A percentile compares a stretch with the other conserved stretches of the same genome.
phyloP scores from a whole-genome alignment of 2,113 vertebrate genomes.

The Electrona antarctica region DNA sequence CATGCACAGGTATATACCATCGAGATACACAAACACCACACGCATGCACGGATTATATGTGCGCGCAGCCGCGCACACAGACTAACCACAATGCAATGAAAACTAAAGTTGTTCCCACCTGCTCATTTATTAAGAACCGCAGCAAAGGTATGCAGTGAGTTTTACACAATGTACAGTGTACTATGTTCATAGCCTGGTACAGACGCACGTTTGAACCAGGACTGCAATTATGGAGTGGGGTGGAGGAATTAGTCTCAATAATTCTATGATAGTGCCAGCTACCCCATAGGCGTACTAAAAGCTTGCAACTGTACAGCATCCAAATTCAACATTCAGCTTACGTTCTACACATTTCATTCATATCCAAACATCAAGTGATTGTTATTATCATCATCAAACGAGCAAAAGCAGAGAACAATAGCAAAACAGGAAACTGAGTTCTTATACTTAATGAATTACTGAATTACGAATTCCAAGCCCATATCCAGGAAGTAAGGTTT shows the following conservation, averaged over 20 bases:
- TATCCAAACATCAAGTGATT: no score
- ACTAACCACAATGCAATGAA: neutral
- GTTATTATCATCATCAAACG: no score
- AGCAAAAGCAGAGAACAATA: no score
- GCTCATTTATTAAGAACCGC: slow-evolving; percentile 58
- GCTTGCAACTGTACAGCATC: neutral
- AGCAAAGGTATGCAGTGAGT: neutral
- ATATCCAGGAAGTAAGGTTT: no score
- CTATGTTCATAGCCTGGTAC: neutral
- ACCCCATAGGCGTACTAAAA: neutral
- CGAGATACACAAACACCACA: no score
- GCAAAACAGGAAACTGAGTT: neutral
- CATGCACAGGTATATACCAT: no score
- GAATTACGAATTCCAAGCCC: no score
- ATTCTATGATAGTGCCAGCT: neutral
- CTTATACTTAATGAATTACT: no score
- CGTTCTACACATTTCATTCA: neutral
- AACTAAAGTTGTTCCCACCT: slow-evolving; percentile 37
- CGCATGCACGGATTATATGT: no score
- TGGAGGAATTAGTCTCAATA: neutral
- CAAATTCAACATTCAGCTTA: neutral
- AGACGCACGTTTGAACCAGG: neutral
- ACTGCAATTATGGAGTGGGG: neutral
- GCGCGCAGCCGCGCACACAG: neutral
- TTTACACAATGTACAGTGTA: neutral